Percentiles rank a stretch among this genome's conserved stretches.
Evolutionary conservation across 2,113 vertebrate genomes (phyloP).

Genomic region (Numenius arquata): DNA sequence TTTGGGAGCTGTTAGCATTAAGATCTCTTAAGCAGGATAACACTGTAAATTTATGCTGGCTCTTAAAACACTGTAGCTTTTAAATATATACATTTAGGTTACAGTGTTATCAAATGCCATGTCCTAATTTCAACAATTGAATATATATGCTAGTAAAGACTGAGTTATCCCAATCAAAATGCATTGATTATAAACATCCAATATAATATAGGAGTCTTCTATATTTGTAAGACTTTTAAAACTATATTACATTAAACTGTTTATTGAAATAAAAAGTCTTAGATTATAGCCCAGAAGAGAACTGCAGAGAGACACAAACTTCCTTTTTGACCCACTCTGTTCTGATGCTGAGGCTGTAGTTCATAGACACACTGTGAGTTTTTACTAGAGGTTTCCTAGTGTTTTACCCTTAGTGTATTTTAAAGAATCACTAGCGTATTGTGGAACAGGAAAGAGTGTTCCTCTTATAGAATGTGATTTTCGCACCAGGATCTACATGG

Average conservation of each 20-base stretch:
- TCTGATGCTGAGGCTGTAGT: background rate
- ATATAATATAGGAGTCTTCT: background rate
- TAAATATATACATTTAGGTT: background rate
- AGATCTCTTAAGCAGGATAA: background rate
- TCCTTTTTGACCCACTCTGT: background rate
- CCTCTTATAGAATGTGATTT: background rate
- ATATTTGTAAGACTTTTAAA: background rate
- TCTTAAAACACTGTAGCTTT: background rate
- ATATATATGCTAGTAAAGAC: background rate
- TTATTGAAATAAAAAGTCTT: background rate
- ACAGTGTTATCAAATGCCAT: background rate
- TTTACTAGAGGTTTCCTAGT: background rate
- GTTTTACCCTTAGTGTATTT: background rate
- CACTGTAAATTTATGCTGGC: background rate
- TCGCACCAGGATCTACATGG: background rate
- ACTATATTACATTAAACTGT: background rate
- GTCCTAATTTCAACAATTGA: background rate
- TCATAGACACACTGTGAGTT: background rate
- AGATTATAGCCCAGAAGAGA: background rate
- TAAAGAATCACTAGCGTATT: background rate
- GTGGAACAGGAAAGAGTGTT: background rate
- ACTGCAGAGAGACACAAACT: background rate
- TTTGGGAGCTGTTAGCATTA: background rate
- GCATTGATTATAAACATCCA: background rate
- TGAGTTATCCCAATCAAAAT: background rate